Evolutionary conservation across 1,140 invertebrate genomes (phyloP).

Genomic region (Aphaenogaster floridana): DNA sequence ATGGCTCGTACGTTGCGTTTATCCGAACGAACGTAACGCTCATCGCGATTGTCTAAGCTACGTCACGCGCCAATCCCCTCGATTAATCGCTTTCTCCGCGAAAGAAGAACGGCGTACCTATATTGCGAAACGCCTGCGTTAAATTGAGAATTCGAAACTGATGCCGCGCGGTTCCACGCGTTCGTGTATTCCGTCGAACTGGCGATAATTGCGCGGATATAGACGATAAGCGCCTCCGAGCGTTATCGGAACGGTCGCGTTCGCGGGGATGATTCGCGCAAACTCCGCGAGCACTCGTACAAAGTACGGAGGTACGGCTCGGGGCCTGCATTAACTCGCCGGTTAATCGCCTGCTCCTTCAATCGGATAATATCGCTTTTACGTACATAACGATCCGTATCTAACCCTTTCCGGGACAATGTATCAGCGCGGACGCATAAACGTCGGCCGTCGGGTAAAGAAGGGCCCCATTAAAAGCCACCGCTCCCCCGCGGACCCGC

Average conservation of each 20-base stretch:
- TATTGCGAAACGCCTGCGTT: constrained; percentile 20
- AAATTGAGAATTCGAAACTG: neutral
- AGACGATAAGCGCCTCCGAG: neutral
- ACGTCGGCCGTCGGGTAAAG: constrained; percentile 82
- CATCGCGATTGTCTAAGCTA: constrained; percentile 58
- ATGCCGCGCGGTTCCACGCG: constrained; percentile 23
- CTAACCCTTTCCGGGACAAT: constrained; percentile 83
- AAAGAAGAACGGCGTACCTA: neutral
- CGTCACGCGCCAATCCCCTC: constrained; percentile 5
- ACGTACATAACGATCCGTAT: constrained; percentile 74
- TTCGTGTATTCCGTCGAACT: neutral
- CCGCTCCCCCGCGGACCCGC: constrained; percentile 75
- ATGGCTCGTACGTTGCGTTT: constrained; percentile 69
- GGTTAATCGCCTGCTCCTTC: constrained; percentile 59
- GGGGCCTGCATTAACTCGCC: neutral
- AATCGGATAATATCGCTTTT: constrained; percentile 74
- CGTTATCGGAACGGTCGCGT: neutral
- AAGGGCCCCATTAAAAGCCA: constrained; percentile 80
- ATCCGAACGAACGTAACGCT: constrained; percentile 54
- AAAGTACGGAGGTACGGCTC: neutral
- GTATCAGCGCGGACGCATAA: constrained; percentile 83
- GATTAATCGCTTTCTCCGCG: constrained; percentile 12
- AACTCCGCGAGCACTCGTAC: neutral
- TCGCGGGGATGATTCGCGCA: neutral
- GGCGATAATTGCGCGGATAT: constrained; percentile 5